A percentile compares a stretch with the other conserved stretches of the same genome.
These are phyloP conservation scores for Bombylius discolor DNA, from an alignment of 2,888 invertebrate genomes.

Conservation along the genomic window DNA sequence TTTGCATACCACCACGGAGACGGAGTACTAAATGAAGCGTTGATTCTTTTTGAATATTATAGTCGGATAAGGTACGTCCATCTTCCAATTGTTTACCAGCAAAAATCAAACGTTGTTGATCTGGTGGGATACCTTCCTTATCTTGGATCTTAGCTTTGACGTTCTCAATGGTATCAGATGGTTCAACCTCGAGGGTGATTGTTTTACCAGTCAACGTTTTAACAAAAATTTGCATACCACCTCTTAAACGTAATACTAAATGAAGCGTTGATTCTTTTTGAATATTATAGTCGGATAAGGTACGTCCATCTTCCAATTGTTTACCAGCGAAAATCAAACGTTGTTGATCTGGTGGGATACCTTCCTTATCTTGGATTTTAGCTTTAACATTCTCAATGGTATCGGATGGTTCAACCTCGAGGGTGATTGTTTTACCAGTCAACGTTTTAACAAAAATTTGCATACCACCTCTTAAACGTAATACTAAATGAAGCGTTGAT, in stretches of 20 bases:
- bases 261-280: conserved; percentile 20
- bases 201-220: conserved; percentile 25
- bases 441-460: conserved; percentile 24
- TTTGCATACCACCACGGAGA: conserved; percentile 58
- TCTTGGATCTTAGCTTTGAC: conserved; percentile 26
- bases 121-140: conserved; percentile 25
- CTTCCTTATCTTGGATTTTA: conserved; percentile 18
- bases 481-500: conserved; percentile 46
- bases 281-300: conserved; percentile 19
- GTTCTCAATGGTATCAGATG: conserved; percentile 19
- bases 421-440: conserved; percentile 23
- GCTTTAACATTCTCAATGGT: conserved; percentile 20
- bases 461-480: conserved; percentile 83
- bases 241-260: conserved; percentile 19
- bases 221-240: conserved; percentile 27
- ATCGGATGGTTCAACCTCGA: conserved; percentile 21
- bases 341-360: conserved; percentile 18
- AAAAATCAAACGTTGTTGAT: conserved; percentile 24
- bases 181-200: conserved; percentile 20
- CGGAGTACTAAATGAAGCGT: conserved; percentile 3
- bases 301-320: conserved; percentile 17
- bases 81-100: conserved; percentile 24
- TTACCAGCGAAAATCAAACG: conserved; percentile 20
- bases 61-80: conserved; percentile 21
- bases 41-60: conserved; percentile 18